Conservation (phyloP, 2,797 vertebrate species). For the Gorsachius magnificus region DNA sequence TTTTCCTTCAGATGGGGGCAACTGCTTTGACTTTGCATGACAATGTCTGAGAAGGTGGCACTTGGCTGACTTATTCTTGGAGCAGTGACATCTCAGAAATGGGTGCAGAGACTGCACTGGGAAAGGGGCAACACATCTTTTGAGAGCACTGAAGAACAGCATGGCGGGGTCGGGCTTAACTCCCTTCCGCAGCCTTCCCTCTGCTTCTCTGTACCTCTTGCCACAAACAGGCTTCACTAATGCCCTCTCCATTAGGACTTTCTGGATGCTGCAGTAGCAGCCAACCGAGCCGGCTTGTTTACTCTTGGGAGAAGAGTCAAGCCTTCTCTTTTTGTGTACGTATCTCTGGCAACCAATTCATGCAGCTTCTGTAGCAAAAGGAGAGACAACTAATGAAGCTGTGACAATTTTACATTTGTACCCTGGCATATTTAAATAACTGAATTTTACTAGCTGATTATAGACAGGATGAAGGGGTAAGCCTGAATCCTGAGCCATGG, state of each 20-base stretch:
- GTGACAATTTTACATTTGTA: neutral
- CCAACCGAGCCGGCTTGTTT: neutral
- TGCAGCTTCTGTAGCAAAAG: neutral
- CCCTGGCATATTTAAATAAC: neutral
- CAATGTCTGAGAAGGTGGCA: neutral
- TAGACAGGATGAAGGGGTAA: neutral
- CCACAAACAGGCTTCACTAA: neutral
- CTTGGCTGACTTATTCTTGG: neutral
- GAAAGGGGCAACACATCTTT: neutral
- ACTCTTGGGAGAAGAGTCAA: neutral
- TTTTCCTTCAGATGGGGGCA: neutral
- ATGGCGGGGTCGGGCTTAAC: neutral
- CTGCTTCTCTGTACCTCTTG: neutral
- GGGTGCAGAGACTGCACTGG: neutral
- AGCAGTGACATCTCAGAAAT: neutral
- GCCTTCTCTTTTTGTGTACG: neutral
- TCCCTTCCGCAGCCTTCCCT: neutral
- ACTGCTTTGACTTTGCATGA: neutral
- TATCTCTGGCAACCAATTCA: slow-evolving; percentile 13
- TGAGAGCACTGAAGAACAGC: neutral
- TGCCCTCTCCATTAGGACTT: neutral
- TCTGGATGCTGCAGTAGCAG: neutral
- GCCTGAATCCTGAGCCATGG: neutral
- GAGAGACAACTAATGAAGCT: neutral
- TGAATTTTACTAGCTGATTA: neutral